A percentile compares a stretch with the other conserved stretches of the same genome.
phyloP scores from a whole-genome alignment of 1,140 invertebrate genomes.

The Zaprionus taronus region DNA sequence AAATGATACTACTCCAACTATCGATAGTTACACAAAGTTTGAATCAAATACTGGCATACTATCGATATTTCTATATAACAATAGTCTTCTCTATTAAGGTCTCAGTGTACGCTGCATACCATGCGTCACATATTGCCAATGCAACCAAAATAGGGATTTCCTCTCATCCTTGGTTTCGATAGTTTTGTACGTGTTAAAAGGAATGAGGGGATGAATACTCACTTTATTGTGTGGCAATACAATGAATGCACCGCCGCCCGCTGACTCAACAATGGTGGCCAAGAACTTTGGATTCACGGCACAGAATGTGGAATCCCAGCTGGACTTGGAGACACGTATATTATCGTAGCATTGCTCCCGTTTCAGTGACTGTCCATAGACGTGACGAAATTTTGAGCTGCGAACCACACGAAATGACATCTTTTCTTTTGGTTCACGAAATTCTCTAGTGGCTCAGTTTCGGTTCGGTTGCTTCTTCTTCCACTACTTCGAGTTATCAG shows the following conservation, averaged over 20 bases:
- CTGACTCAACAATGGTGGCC: slow-evolving; percentile 99
- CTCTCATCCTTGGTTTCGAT: neutral
- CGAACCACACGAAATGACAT: slow-evolving; percentile 98
- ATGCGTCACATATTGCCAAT: neutral
- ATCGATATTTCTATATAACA: no score
- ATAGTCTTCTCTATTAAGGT: no score
- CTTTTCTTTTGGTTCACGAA: slow-evolving; percentile 75
- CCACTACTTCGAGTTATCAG: slow-evolving; percentile 16
- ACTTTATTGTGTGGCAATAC: slow-evolving; percentile 98
- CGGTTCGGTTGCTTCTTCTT: slow-evolving; percentile 9
- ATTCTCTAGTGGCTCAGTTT: slow-evolving; percentile 2
- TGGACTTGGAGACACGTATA: slow-evolving; percentile 98
- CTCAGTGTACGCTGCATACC: neutral
- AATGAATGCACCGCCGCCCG: slow-evolving; percentile 99
- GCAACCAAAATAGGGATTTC: slow-evolving; percentile 65
- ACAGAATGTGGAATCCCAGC: slow-evolving; percentile 99
- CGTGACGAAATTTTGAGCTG: slow-evolving; percentile 99
- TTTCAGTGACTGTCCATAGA: slow-evolving; percentile 98
- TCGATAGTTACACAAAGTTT: no score
- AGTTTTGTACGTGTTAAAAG: neutral
- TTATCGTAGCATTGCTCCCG: slow-evolving; percentile 99
- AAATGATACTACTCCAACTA: no score
- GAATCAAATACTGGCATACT: no score
- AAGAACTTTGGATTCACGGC: slow-evolving; percentile 99
- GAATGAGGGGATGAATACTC: slow-evolving; percentile 51